These are phyloP conservation scores for Drosophila ezoana DNA, from an alignment of 2,888 invertebrate species.

Conservation along the genomic window DNA sequence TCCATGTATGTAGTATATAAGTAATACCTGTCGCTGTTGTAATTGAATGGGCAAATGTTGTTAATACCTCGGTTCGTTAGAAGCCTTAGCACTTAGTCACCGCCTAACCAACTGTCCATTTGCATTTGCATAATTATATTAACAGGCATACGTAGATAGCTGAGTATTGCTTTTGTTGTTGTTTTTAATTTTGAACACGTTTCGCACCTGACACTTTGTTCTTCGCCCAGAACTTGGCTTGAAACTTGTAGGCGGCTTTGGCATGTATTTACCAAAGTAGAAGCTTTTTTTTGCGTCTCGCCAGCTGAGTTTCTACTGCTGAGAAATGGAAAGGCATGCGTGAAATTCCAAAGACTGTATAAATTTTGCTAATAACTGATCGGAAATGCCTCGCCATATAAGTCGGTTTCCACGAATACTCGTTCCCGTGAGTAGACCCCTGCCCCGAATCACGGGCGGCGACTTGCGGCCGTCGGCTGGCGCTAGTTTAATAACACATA, in stretches of 20 bases:
- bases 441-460: slow-evolving; percentile 15
- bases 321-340: slow-evolving; percentile 36
- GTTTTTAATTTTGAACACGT: slow-evolving; percentile 50
- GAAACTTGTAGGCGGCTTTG: slow-evolving; percentile 31
- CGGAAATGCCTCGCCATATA: slow-evolving; percentile 45
- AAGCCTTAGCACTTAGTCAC: slow-evolving; percentile 34
- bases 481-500: slow-evolving; percentile 30
- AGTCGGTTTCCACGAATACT: slow-evolving; percentile 30
- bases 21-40: slow-evolving; percentile 1
- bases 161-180: slow-evolving; percentile 22
- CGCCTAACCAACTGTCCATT: slow-evolving; percentile 38
- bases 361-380: slow-evolving; percentile 31
- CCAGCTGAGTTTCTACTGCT: slow-evolving; percentile 20
- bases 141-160: slow-evolving; percentile 34
- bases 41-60: slow-evolving; percentile 28
- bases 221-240: slow-evolving; percentile 21
- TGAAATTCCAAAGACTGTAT: slow-evolving; percentile 56
- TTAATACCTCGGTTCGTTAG: slow-evolving; percentile 3
- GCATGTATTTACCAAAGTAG: not conserved
- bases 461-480: slow-evolving; percentile 16
- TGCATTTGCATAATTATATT: slow-evolving; percentile 66
- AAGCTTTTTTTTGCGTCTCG: slow-evolving; percentile 2
- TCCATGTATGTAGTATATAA: not conserved
- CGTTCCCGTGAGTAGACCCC: slow-evolving; percentile 12
- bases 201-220: slow-evolving; percentile 35